Evolutionary conservation across 2,797 vertebrate genomes (phyloP).

Genomic region (Florisuga fusca): DNA sequence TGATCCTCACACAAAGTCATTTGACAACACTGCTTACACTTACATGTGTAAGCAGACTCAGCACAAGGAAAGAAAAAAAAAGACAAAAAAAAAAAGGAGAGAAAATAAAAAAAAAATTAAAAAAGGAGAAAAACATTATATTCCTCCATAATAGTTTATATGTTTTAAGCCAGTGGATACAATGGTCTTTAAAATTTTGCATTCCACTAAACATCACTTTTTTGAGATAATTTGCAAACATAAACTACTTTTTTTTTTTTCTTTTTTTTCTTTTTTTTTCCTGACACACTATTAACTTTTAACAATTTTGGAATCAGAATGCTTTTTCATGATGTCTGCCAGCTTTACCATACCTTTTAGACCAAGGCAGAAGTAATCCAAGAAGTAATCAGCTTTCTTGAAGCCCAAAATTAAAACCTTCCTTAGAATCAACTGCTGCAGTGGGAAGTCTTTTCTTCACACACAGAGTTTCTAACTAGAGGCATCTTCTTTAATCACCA

Average conservation of each 20-base stretch:
- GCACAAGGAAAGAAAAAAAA: neutral
- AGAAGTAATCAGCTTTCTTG: slow-evolving; percentile 19
- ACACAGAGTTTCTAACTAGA: neutral
- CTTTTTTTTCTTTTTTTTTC: neutral
- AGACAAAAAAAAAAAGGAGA: rapidly evolving
- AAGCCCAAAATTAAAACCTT: slow-evolving; percentile 51
- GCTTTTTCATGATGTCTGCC: neutral
- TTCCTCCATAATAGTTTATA: neutral
- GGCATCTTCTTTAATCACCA: neutral
- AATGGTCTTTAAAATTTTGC: neutral
- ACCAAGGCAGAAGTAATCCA: slow-evolving; percentile 55
- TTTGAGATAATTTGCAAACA: neutral
- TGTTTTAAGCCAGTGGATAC: neutral
- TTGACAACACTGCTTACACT: neutral
- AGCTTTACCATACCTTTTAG: slow-evolving; percentile 45
- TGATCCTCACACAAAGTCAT: neutral
- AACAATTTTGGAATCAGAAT: neutral
- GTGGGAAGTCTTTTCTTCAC: neutral
- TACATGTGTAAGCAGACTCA: neutral
- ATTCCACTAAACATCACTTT: neutral
- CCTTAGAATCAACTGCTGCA: neutral
- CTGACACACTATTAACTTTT: neutral
- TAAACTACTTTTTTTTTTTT: neutral
- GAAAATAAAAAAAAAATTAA: rapidly evolving
- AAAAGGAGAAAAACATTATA: neutral